Base-by-base conservation (phyloP, 2,797 vertebrate genomes). In the Sebastes nivosus region DNA sequence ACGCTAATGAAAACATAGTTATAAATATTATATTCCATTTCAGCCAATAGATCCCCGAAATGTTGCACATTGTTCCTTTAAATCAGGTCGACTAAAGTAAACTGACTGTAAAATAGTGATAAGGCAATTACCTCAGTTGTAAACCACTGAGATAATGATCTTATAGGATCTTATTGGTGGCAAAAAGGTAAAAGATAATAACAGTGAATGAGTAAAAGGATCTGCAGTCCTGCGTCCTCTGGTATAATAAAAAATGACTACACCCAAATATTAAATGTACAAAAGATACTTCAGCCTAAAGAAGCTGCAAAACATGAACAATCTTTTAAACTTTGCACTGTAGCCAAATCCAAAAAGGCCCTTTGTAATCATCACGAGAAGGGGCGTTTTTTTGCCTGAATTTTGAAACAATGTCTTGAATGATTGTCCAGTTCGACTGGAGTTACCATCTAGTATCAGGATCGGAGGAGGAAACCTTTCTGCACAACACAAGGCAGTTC, bases 381-480 rank as follows among this genome's bases (percentile, higher is more conserved):
- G 20, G 8, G 12, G 4, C n/a, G 14, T 20, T 30, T 10, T 10
- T 68, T 20, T 68, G 13, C 7, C 29, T 20, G 3, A 38, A 10
- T 64, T 65, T 36, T 63, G 1, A 27, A 67, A 50, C 29, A 2
- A 16, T 16, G 4, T 29, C 12, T 30, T 69, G 24, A 24, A 22
- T 65, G 11, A 69, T 77, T 32, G 50, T 68, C 5, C 80, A 98
- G 97, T 97, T 72, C 81, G 94, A 79, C 61, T 97, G 30, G 5
- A 64, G 2, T 85, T 98, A 6, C 65, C 27, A 0, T 0, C 34
- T 0, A 16, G 2, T 12, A 58, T 85, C 1, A 87, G 1, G 36
- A 75, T 98, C 0, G 3, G 59, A 13, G 93, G 81, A 0, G 97
- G 97, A 58, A 91, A 93, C 2, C 93, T 98, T 73, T 0, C 0